These are phyloP conservation scores for Galerucella calmariensis DNA, from an alignment of 2,888 invertebrate species.

Conservation along the genomic window DNA sequence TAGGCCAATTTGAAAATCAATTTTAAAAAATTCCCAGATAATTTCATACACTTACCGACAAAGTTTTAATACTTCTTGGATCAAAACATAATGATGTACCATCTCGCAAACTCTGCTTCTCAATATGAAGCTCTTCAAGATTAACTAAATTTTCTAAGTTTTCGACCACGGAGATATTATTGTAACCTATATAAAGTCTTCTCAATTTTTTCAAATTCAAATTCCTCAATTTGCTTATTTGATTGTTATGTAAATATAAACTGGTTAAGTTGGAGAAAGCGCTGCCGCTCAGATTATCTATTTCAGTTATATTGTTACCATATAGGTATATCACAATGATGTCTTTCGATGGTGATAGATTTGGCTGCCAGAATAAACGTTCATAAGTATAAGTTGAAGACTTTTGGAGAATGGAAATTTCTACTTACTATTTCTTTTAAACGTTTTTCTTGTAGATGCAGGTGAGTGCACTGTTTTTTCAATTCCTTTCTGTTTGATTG, in stretches of 20 bases:
- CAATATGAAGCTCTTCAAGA: slow-evolving; percentile 76
- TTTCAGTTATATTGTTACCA: slow-evolving; percentile 71
- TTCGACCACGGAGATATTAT: slow-evolving; percentile 76
- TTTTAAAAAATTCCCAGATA: neutral
- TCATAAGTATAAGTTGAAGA: neutral
- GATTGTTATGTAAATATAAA: slow-evolving; percentile 85
- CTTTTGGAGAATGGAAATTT: neutral
- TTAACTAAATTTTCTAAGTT: slow-evolving; percentile 71
- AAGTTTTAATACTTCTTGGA: slow-evolving; percentile 69
- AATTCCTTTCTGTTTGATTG: neutral
- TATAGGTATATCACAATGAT: slow-evolving; percentile 74
- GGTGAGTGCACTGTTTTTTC: slow-evolving; percentile 45
- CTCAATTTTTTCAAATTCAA: slow-evolving; percentile 76
- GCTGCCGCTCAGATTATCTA: slow-evolving; percentile 68
- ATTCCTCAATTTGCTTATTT: slow-evolving; percentile 79
- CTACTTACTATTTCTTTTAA: slow-evolving; percentile 50
- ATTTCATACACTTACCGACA: slow-evolving; percentile 67
- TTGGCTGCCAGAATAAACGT: slow-evolving; percentile 36
- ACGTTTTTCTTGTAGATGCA: slow-evolving; percentile 51
- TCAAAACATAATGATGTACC: slow-evolving; percentile 75
- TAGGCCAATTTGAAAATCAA: too few species aligned
- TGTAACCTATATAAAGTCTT: slow-evolving; percentile 81
- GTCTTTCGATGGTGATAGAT: slow-evolving; percentile 55
- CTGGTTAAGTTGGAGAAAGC: slow-evolving; percentile 69
- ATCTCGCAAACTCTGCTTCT: slow-evolving; percentile 71